A percentile compares a stretch with the other conserved stretches of the same genome.
Conservation (phyloP, 1,140 invertebrate genomes). For the Eriosoma lanigerum region DNA sequence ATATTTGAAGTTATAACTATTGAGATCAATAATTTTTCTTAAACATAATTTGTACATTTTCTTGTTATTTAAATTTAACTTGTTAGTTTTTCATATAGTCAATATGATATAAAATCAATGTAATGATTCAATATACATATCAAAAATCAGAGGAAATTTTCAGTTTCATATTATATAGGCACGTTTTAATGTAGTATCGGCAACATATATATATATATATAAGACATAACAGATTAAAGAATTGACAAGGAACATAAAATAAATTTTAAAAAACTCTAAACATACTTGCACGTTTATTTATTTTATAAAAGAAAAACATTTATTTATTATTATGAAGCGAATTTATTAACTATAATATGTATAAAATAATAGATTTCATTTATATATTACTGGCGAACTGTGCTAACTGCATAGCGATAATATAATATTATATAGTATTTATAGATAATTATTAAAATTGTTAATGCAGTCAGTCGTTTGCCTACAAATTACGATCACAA, state of each 20-base stretch:
- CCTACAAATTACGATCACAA: slow-evolving; percentile 34
- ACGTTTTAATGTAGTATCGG: no score
- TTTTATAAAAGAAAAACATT: slow-evolving; percentile 16
- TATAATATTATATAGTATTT: slow-evolving; percentile 14
- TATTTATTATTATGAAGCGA: slow-evolving; percentile 20
- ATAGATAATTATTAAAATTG: not conserved
- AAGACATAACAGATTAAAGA: no score
- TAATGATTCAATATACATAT: no score
- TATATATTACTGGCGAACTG: not conserved
- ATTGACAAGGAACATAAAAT: no score
- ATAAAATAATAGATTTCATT: slow-evolving; percentile 27
- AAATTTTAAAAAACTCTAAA: not conserved
- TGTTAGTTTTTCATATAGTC: not conserved
- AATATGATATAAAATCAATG: no score
- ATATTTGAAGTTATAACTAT: no score
- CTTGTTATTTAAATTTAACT: not conserved
- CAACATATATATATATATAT: no score
- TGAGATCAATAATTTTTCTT: no score
- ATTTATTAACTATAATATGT: not conserved
- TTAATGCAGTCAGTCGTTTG: slow-evolving; percentile 39
- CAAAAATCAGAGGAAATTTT: no score
- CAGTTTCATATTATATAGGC: no score
- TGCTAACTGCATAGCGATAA: not conserved
- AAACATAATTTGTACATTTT: not conserved
- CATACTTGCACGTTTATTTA: not conserved